Evolutionary conservation across 2,113 vertebrate species (phyloP).

Genomic region (Callocephalon fimbriatum): DNA sequence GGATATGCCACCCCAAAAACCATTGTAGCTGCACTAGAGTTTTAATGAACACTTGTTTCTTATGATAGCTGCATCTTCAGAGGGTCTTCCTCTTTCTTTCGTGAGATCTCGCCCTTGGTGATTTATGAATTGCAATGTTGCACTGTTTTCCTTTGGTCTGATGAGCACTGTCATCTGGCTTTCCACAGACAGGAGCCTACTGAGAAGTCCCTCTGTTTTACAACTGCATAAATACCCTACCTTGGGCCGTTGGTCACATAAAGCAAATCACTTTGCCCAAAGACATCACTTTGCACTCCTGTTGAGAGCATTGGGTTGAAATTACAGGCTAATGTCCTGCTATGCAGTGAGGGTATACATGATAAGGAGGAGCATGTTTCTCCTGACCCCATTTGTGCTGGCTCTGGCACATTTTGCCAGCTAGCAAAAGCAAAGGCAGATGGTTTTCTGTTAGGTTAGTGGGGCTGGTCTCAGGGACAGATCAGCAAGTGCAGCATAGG

Average conservation of each 20-base stretch:
- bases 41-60: not conserved
- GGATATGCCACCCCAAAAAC: not conserved
- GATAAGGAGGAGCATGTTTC: not conserved
- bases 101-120: not conserved
- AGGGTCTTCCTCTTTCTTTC: not conserved
- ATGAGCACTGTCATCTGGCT: not conserved
- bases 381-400: not conserved
- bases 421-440: not conserved
- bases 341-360: rapidly evolving
- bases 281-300: not conserved
- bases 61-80: not conserved
- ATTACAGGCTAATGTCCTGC: not conserved
- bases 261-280: not conserved
- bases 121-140: not conserved
- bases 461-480: not conserved
- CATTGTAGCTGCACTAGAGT: not conserved
- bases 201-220: not conserved
- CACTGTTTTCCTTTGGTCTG: not conserved
- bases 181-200: not conserved
- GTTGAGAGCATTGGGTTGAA: not conserved
- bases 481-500: not conserved
- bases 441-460: not conserved
- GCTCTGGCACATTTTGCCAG: not conserved
- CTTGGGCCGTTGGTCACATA: not conserved
- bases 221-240: not conserved